phyloP scores from a whole-genome alignment of 2,888 invertebrate species.

The Lapara coniferarum region DNA sequence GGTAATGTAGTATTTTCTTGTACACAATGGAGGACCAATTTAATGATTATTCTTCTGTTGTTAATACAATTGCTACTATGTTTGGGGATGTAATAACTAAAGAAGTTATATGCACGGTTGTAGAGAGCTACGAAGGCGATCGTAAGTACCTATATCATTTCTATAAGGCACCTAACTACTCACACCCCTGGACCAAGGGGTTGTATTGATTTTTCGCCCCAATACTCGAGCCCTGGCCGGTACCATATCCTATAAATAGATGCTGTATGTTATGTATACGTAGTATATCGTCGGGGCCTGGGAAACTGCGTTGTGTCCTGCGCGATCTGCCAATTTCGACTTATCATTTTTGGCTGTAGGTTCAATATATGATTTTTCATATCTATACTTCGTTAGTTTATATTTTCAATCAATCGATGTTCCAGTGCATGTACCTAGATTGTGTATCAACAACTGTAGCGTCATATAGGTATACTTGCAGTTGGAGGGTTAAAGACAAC shows the following conservation, averaged over 20 bases:
- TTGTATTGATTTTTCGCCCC: conserved; percentile 22
- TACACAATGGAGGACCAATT: conserved; percentile 30
- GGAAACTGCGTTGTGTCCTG: conserved; percentile 13
- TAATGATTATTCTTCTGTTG: conserved; percentile 25
- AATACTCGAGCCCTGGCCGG: conserved; percentile 13
- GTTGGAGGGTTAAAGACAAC: neutral
- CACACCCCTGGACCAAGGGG: neutral
- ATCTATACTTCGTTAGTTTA: neutral
- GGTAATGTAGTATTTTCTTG: neutral
- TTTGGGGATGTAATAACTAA: conserved; percentile 60
- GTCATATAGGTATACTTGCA: neutral
- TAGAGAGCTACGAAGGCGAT: conserved; percentile 68
- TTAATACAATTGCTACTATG: conserved; percentile 42
- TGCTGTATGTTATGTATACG: conserved; percentile 13
- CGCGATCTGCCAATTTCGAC: conserved; percentile 13
- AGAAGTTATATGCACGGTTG: conserved; percentile 63
- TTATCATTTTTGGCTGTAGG: conserved; percentile 4
- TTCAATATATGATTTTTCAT: neutral
- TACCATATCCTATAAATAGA: conserved; percentile 21
- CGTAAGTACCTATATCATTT: conserved; percentile 57
- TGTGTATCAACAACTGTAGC: neutral
- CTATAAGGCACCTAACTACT: neutral
- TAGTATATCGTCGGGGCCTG: conserved; percentile 7
- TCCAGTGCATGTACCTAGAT: neutral
- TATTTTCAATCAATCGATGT: neutral